phyloP scores from a whole-genome alignment of 1,140 invertebrate genomes.

The Elysia chlorotica region DNA sequence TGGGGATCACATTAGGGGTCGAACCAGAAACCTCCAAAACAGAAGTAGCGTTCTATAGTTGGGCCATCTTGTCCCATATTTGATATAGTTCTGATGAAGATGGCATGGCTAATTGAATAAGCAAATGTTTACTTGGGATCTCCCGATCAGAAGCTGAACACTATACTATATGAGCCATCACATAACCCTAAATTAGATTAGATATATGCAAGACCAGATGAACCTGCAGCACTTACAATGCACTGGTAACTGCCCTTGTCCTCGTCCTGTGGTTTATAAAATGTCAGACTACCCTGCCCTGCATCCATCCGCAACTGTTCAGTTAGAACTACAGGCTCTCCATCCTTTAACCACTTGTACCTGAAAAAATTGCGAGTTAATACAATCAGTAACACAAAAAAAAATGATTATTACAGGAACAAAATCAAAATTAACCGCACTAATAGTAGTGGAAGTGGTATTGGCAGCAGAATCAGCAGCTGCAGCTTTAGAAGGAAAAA shows the following conservation, averaged over 20 bases:
- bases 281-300: constrained; percentile 86
- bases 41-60: no score
- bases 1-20: no score
- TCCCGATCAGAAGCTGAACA: background rate
- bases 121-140: background rate
- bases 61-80: no score
- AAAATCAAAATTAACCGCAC: background rate
- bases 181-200: background rate
- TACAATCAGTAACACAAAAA: background rate
- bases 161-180: background rate
- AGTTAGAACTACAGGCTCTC: constrained; percentile 75
- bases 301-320: constrained; percentile 67
- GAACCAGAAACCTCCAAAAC: no score
- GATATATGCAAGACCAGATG: background rate
- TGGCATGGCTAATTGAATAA: background rate
- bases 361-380: constrained; percentile 64
- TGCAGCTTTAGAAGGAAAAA: background rate
- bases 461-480: background rate
- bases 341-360: constrained; percentile 96
- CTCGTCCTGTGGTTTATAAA: constrained; percentile 82
- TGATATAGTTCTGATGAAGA: no score
- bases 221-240: constrained; percentile 65
- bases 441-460: background rate
- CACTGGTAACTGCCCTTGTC: constrained; percentile 94
- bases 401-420: background rate